Evolutionary conservation across 2,113 vertebrate genomes (phyloP).

Genomic region (Oryzias woworae): DNA sequence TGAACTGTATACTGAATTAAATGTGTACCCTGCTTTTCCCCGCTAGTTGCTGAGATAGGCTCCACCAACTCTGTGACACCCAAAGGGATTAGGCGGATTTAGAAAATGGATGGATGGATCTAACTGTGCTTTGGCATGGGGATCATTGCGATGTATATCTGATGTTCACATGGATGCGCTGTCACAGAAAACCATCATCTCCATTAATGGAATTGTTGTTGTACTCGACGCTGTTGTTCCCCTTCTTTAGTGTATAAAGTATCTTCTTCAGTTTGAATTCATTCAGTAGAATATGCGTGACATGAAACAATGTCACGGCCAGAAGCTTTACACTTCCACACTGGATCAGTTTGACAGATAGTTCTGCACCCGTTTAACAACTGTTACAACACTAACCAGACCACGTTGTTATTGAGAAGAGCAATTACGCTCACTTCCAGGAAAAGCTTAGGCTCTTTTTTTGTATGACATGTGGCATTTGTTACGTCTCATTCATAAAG

Average conservation of each 20-base stretch:
- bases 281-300: constrained; percentile 10
- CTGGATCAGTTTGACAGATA: constrained; percentile 23
- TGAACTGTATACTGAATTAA: no score
- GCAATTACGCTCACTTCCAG: constrained; percentile 29
- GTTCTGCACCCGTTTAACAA: constrained; percentile 28
- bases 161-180: no score
- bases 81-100: no score
- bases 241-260: neutral
- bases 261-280: neutral
- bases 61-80: no score
- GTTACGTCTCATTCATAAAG: constrained; percentile 66
- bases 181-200: no score
- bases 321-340: constrained; percentile 7
- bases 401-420: constrained; percentile 3
- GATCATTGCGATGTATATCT: no score
- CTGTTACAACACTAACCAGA: constrained; percentile 36
- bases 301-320: constrained; percentile 8
- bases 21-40: no score
- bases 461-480: constrained; percentile 48
- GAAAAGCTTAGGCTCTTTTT: constrained; percentile 41
- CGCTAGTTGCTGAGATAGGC: no score
- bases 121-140: no score
- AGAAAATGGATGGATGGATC: no score
- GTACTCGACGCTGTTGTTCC: neutral
- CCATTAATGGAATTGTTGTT: no score